Evolutionary conservation across 2,113 vertebrate genomes (phyloP).

Genomic region (Serilophus lunatus): DNA sequence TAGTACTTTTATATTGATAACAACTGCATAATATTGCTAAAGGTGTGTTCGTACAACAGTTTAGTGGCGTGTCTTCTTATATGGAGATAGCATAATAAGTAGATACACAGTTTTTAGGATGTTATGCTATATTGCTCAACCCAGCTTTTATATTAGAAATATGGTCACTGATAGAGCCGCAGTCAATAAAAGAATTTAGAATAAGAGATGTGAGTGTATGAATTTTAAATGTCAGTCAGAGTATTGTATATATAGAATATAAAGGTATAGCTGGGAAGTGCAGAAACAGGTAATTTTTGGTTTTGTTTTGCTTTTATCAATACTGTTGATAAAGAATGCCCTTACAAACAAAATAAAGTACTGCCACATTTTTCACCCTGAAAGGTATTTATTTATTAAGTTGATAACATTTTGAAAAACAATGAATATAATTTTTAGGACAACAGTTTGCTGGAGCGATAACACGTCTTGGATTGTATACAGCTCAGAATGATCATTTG

Average conservation of each 20-base stretch:
- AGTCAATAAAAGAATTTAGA: conserved; percentile 24
- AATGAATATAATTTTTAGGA: conserved; percentile 92
- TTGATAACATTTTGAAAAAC: conserved; percentile 91
- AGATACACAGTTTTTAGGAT: background rate
- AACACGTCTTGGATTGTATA: conserved; percentile 77
- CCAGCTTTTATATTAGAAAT: conserved; percentile 1
- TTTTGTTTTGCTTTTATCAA: conserved; percentile 76
- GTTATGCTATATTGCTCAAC: background rate
- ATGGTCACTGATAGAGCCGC: conserved; percentile 2
- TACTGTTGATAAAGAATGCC: conserved; percentile 76
- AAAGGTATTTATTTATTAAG: conserved; percentile 89
- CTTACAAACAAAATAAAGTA: conserved; percentile 73
- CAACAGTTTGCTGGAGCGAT: conserved; percentile 80
- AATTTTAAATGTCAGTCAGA: conserved; percentile 36
- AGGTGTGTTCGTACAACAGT: background rate
- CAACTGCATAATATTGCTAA: background rate
- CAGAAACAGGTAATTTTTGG: conserved; percentile 64
- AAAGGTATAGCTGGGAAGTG: conserved; percentile 42
- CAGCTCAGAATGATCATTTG: conserved; percentile 77
- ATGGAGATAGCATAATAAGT: background rate
- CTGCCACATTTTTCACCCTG: conserved; percentile 74
- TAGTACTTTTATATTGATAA: background rate
- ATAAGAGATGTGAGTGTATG: background rate
- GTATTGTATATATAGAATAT: conserved; percentile 19
- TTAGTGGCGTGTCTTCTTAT: background rate